Evolutionary conservation across 1,140 invertebrate species (phyloP).

Genomic region (Drosophila athabasca): DNA sequence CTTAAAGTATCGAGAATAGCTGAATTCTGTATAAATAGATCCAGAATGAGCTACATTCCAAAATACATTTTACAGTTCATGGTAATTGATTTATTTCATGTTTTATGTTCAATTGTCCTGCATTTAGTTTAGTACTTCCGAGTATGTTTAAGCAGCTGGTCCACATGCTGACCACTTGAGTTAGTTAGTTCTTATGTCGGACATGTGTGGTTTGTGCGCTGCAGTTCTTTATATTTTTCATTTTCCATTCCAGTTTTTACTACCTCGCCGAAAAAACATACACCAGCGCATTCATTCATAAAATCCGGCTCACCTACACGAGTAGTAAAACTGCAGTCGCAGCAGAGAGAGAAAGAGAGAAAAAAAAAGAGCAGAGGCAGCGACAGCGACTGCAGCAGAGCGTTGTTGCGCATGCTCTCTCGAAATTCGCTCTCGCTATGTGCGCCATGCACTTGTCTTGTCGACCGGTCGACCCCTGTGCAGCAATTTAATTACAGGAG

Average conservation of each 20-base stretch:
- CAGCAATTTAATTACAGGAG: slow-evolving; percentile 49
- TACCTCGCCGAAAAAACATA: slow-evolving; percentile 32
- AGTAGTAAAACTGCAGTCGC: slow-evolving; percentile 73
- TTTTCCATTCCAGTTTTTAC: slow-evolving; percentile 15
- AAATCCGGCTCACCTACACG: slow-evolving; percentile 80
- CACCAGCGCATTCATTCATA: slow-evolving; percentile 72
- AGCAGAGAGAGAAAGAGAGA: slow-evolving; percentile 1
- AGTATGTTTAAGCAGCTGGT: background rate
- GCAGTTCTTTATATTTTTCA: slow-evolving; percentile 3
- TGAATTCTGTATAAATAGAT: too few species aligned
- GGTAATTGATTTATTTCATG: too few species aligned
- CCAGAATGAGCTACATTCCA: too few species aligned
- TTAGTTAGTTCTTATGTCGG: slow-evolving; percentile 2
- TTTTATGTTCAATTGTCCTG: too few species aligned
- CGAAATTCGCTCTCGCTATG: slow-evolving; percentile 28
- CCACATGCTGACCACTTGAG: slow-evolving; percentile 25
- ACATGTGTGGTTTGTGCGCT: slow-evolving; percentile 7
- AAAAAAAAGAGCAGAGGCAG: background rate
- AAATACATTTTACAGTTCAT: too few species aligned
- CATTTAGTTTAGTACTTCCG: too few species aligned
- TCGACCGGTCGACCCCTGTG: slow-evolving; percentile 15
- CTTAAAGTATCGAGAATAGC: too few species aligned
- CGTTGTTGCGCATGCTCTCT: slow-evolving; percentile 63
- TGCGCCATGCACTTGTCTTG: slow-evolving; percentile 63
- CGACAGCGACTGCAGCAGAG: slow-evolving; percentile 4